Conservation (phyloP, 2,797 vertebrate species). For the Lutjanus campechanus region DNA sequence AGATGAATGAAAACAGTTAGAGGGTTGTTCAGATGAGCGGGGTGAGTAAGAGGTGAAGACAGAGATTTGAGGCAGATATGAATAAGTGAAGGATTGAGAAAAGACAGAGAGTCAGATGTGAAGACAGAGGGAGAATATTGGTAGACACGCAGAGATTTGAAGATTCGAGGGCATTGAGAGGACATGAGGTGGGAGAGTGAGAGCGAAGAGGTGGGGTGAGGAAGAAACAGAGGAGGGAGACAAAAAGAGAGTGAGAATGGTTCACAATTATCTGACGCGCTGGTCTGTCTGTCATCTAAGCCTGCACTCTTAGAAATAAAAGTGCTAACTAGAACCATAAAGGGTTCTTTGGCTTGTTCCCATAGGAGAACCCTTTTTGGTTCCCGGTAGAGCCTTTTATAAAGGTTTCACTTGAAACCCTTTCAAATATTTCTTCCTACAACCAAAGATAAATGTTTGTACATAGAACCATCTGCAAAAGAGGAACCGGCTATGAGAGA, state of each 20-base stretch:
- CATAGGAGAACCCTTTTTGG: too few relatives aligned
- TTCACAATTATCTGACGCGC: too few relatives aligned
- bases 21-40: slow-evolving; percentile 63
- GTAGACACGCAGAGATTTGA: slow-evolving; percentile 56
- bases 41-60: slow-evolving; percentile 67
- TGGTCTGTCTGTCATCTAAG: slow-evolving; percentile 12
- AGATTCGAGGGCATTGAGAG: slow-evolving; percentile 55
- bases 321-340: too few relatives aligned
- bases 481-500: too few relatives aligned
- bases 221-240: slow-evolving; percentile 14
- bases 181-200: slow-evolving; percentile 51
- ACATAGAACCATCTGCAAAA: too few relatives aligned
- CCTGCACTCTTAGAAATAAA: neutral
- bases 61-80: slow-evolving; percentile 62
- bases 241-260: slow-evolving; percentile 8
- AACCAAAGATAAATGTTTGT: too few relatives aligned
- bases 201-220: slow-evolving; percentile 21
- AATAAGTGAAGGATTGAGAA: slow-evolving; percentile 57
- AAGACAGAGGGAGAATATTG: slow-evolving; percentile 39
- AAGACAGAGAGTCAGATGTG: slow-evolving; percentile 53
- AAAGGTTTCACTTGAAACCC: too few relatives aligned
- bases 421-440: too few relatives aligned
- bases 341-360: too few relatives aligned
- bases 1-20: slow-evolving; percentile 60
- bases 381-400: too few relatives aligned